phyloP scores from a whole-genome alignment of 2,888 invertebrate genomes.

The Tubiluchus corallicola region DNA sequence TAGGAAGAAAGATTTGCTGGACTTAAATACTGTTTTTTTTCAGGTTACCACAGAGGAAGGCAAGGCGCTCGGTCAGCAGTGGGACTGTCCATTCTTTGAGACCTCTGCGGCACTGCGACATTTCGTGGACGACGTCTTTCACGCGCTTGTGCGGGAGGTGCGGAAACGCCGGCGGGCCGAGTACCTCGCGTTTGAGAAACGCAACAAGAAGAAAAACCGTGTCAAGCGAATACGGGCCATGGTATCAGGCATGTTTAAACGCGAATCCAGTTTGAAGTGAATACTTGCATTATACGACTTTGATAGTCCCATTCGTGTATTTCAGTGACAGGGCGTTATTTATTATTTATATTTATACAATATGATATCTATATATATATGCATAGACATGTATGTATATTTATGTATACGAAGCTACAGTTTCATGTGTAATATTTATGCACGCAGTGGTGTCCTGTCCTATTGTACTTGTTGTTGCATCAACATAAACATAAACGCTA shows the following conservation, averaged over 20 bases:
- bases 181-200: neutral
- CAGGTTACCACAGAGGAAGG: constrained; percentile 66
- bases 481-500: too few relatives aligned
- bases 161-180: constrained; percentile 30
- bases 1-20: neutral
- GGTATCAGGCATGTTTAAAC: constrained; percentile 11
- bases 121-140: constrained; percentile 76
- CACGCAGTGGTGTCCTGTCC: too few relatives aligned
- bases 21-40: constrained; percentile 4
- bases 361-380: too few relatives aligned
- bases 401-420: too few relatives aligned
- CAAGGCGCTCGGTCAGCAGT: constrained; percentile 55
- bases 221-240: constrained; percentile 12
- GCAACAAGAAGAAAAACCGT: constrained; percentile 6
- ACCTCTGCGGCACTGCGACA: constrained; percentile 72
- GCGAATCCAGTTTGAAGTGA: too few relatives aligned
- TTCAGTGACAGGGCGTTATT: too few relatives aligned
- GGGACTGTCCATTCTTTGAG: constrained; percentile 77
- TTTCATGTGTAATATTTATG: too few relatives aligned
- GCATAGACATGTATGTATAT: too few relatives aligned
- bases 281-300: too few relatives aligned
- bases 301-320: too few relatives aligned
- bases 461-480: too few relatives aligned
- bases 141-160: constrained; percentile 69
- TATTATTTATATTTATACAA: too few relatives aligned